Evolutionary conservation across 2,888 invertebrate genomes (phyloP).

Genomic region (Sabatieria punctata): DNA sequence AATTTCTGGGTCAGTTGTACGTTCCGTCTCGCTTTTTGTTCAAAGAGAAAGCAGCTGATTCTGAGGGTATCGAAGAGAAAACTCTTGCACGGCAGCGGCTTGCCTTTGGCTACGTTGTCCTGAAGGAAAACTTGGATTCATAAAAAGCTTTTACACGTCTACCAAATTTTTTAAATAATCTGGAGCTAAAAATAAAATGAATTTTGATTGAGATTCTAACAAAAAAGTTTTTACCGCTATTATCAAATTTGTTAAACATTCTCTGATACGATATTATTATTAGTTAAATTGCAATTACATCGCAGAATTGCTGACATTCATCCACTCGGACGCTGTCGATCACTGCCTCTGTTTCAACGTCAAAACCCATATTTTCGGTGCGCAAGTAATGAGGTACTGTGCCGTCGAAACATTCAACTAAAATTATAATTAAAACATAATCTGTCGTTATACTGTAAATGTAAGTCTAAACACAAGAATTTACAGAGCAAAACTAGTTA

Average conservation of each 20-base stretch:
- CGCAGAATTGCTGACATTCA: constrained; percentile 15
- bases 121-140: constrained; percentile 8
- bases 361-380: constrained; percentile 21
- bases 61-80: constrained; percentile 15
- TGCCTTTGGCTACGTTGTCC: constrained; percentile 15
- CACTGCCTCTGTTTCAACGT: constrained; percentile 20
- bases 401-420: constrained; percentile 17
- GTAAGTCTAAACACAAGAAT: too few species aligned
- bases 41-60: neutral
- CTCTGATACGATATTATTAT: too few species aligned
- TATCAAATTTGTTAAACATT: too few species aligned
- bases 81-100: constrained; percentile 23
- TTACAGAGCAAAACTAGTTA: too few species aligned
- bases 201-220: neutral
- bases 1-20: constrained; percentile 17
- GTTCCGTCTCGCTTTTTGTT: neutral
- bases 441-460: too few species aligned
- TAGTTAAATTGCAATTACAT: constrained; percentile 5
- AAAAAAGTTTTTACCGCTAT: constrained; percentile 9
- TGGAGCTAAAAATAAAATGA: neutral
- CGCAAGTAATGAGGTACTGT: constrained; percentile 22
- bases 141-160: too few species aligned
- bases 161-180: too few species aligned
- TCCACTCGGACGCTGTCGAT: constrained; percentile 17
- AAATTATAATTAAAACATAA: constrained; percentile 8